A percentile compares a stretch with the other conserved stretches of the same genome.
These are phyloP conservation scores for Piprites chloris DNA, from an alignment of 2,113 vertebrate species.

Conservation along the genomic window DNA sequence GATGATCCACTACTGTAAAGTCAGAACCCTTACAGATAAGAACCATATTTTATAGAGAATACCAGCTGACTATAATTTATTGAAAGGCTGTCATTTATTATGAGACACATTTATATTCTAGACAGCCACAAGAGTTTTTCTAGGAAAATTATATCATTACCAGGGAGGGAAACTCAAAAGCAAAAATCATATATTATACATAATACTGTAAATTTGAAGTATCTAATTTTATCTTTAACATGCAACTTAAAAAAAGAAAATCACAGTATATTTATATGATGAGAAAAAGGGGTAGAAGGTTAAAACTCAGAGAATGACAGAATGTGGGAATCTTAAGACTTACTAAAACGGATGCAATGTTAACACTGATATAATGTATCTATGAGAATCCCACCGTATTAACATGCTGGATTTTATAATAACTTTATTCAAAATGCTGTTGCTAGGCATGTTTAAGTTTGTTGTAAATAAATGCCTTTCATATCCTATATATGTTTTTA, in stretches of 20 bases:
- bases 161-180: not conserved
- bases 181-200: not conserved
- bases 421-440: not conserved
- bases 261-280: not conserved
- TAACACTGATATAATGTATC: not conserved
- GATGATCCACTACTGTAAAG: not conserved
- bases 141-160: not conserved
- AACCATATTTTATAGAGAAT: not conserved
- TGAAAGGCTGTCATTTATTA: not conserved
- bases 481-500: not conserved
- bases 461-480: not conserved
- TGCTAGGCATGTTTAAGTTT: not conserved
- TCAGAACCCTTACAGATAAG: not conserved
- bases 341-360: not conserved
- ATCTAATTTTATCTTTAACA: not conserved
- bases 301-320: not conserved
- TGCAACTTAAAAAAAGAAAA: not conserved
- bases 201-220: not conserved
- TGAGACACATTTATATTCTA: not conserved
- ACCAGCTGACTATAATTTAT: not conserved
- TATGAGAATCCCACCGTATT: not conserved
- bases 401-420: not conserved
- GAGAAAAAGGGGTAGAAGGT: not conserved
- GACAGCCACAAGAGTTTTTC: not conserved
- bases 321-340: not conserved